These are phyloP conservation scores for Montipora capitata DNA, from an alignment of 92 coral and sea anemone species.

Conservation along the genomic window DNA sequence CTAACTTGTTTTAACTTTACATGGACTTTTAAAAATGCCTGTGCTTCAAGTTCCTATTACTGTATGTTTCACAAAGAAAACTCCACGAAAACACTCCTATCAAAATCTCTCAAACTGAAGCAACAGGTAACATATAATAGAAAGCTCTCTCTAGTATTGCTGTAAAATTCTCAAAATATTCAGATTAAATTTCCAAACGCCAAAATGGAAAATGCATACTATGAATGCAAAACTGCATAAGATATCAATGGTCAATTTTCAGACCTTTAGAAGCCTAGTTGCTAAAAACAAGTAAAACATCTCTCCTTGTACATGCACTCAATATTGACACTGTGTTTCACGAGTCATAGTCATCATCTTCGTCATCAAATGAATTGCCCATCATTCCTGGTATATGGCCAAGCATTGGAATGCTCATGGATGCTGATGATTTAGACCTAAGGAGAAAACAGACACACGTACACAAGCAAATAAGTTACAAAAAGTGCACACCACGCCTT, in stretches of 20 bases:
- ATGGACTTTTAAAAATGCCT: background rate
- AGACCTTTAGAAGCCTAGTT: background rate
- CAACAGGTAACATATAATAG: background rate
- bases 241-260: background rate
- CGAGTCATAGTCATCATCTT: constrained; percentile 95
- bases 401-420: constrained; percentile 51
- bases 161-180: constrained; percentile 2
- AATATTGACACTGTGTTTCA: constrained; percentile 30
- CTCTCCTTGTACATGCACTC: background rate
- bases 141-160: background rate
- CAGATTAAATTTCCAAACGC: background rate
- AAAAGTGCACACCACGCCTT: no score
- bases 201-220: background rate
- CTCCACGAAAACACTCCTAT: background rate
- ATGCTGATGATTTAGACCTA: constrained; percentile 50
- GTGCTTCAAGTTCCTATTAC: background rate
- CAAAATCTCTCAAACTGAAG: background rate
- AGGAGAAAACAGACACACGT: background rate
- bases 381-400: constrained; percentile 65
- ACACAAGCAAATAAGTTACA: no score
- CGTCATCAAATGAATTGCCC: constrained; percentile 82
- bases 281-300: constrained; percentile 35
- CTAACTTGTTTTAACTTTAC: no score
- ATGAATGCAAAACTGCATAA: constrained; percentile 15
- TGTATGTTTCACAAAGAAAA: background rate